Percentiles rank a stretch among this genome's conserved stretches.
These are phyloP conservation scores for Palaemon carinicauda DNA, from an alignment of 1,140 invertebrate genomes.

Conservation along the genomic window DNA sequence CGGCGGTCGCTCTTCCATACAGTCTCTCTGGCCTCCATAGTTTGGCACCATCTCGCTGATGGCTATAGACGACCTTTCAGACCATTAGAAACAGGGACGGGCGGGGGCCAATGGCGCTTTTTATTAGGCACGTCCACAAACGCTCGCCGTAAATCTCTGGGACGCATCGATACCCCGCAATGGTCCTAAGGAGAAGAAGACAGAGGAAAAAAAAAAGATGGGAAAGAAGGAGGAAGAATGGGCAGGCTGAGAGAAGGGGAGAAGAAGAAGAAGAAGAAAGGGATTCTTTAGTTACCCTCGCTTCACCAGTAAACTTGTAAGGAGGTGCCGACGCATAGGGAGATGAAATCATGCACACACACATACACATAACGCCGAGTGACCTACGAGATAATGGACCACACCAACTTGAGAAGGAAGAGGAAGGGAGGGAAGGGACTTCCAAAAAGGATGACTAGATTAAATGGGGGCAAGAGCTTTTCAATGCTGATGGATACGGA, in stretches of 20 bases:
- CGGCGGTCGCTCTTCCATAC: too few species aligned
- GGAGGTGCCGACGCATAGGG: too few species aligned
- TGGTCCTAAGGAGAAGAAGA: not conserved
- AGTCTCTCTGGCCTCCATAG: not conserved
- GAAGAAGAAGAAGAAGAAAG: not conserved
- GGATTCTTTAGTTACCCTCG: not conserved
- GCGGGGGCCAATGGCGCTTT: not conserved
- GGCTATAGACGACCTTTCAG: constrained; percentile 13
- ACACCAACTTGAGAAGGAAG: too few species aligned
- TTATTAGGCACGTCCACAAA: not conserved
- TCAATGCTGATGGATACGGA: too few species aligned
- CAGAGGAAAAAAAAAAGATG: not conserved
- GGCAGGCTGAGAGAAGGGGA: not conserved
- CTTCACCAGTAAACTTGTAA: too few species aligned
- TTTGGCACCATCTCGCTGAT: not conserved
- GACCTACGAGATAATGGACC: too few species aligned
- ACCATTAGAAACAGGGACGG: constrained; percentile 10
- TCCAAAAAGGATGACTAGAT: too few species aligned
- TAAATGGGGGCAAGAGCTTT: too few species aligned
- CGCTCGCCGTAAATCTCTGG: not conserved
- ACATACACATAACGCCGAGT: too few species aligned
- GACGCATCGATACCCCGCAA: not conserved
- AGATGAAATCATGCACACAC: too few species aligned
- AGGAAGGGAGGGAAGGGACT: too few species aligned
- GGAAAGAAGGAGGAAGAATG: not conserved